Evolutionary conservation across 2,888 invertebrate species (phyloP), one percentile per base, ranked within the genome.

Genomic region (Cheiracanthium punctorium): DNA sequence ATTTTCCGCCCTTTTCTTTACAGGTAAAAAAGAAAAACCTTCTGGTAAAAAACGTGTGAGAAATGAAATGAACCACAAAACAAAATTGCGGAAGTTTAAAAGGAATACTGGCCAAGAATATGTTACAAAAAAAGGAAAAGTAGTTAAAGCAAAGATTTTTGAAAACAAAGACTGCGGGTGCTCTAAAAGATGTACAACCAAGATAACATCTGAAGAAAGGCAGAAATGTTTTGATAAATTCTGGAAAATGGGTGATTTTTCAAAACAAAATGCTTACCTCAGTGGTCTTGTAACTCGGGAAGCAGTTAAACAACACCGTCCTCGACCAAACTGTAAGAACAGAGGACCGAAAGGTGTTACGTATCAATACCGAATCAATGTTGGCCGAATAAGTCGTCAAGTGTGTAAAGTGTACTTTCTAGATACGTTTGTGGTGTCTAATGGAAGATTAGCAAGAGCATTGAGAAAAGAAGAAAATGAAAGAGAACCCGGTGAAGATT

Each of bases 61-160:
- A 70, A 85, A 85, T 77, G 84, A 85, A 85, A 85, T 85, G 85
- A 86, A 86, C 74, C 80, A 80, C 75, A 86, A 86, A 80, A 86
- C 80, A 58, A 80, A 80, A 86, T 65, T 80, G 64, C 75, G 85
- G 58, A 86, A 86, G 65, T 58, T 75, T 70, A 67, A 64, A 48
- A 80, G 85, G 65, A 86, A 86, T 67, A 80, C 80, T 71, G 85
- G 85, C 48, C 85, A 86, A 52, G 85, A 86, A 28, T 86, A 86
- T 76, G 37, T 76, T 28, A 86, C 85, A 48, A 80, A 80, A 65
- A 86, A 80, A 17, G 80, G 80, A 37, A 86, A 86, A 32, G 71
- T 86, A n/a, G 71, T 86, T 24, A 80, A 80, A 32, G 80, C 80
- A 20, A 86, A 86, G 43, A 64, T 75, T 20, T 86, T 86, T 67